Evolutionary conservation across 2,113 vertebrate genomes (phyloP).

Genomic region (Ammodramus savannarum): DNA sequence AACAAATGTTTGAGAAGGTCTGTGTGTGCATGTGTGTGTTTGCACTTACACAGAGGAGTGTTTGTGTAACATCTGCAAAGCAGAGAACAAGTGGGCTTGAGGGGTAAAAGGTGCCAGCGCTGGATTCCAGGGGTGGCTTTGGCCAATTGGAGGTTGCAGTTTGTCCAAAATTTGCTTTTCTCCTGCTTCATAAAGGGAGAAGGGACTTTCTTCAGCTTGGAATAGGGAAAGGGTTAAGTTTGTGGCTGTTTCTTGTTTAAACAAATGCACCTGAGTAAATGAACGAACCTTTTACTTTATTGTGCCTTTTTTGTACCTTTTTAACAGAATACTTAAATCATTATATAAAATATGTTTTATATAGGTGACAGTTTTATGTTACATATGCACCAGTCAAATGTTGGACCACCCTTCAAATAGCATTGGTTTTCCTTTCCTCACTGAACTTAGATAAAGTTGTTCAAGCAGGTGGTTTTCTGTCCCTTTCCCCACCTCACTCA

Average conservation of each 20-base stretch:
- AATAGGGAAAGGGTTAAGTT: conserved; percentile 35
- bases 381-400: neutral
- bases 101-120: neutral
- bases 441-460: neutral
- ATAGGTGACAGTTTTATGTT: conserved; percentile 23
- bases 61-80: neutral
- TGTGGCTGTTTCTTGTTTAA: conserved; percentile 28
- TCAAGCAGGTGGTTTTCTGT: conserved; percentile 31
- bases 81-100: neutral
- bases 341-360: conserved; percentile 52
- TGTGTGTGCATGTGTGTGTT: neutral
- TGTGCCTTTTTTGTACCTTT: conserved; percentile 36
- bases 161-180: neutral
- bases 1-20: neutral
- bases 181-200: neutral
- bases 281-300: conserved; percentile 33
- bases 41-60: neutral
- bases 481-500: neutral
- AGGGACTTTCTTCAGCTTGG: neutral
- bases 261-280: conserved; percentile 57
- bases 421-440: conserved; percentile 11
- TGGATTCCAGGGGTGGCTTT: neutral
- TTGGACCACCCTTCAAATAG: conserved; percentile 50
- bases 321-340: conserved; percentile 59
- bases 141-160: neutral